These are phyloP conservation scores for silkworm (Bombyx mori) DNA, from an alignment of 1,140 invertebrate species.

Conservation along the genomic window DNA sequence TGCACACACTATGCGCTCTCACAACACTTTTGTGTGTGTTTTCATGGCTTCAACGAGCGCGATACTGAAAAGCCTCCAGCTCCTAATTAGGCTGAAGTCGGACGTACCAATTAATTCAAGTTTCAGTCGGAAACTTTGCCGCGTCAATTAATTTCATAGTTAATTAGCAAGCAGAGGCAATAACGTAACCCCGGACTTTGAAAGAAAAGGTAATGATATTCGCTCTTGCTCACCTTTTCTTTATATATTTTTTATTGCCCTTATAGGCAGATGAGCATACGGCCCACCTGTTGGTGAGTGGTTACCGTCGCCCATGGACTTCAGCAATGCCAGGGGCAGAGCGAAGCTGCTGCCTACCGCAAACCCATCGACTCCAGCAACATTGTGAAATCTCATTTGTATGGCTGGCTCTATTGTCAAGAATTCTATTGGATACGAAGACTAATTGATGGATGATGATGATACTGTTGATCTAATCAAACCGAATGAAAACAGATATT, in stretches of 20 bases:
- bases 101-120: constrained; percentile 70
- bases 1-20: constrained; percentile 42
- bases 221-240: constrained; percentile 23
- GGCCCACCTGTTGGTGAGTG: too few species aligned
- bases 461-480: too few species aligned
- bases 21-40: constrained; percentile 68
- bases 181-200: constrained; percentile 16
- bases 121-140: constrained; percentile 69
- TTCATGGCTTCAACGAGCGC: constrained; percentile 63
- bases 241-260: too few species aligned
- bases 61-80: constrained; percentile 64
- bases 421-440: too few species aligned
- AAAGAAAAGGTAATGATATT: constrained; percentile 65
- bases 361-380: constrained; percentile 60
- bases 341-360: too few species aligned
- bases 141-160: constrained; percentile 71
- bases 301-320: too few species aligned
- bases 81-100: constrained; percentile 69
- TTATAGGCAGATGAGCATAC: too few species aligned
- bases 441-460: too few species aligned
- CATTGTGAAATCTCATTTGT: constrained; percentile 38
- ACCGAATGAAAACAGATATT: too few species aligned
- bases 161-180: constrained; percentile 63
- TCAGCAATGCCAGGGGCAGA: too few species aligned
- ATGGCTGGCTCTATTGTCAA: too few species aligned